Evolutionary conservation across 2,888 invertebrate genomes (phyloP), one percentile per base, ranked within the genome.

Genomic region (Parelbella ahira): DNA sequence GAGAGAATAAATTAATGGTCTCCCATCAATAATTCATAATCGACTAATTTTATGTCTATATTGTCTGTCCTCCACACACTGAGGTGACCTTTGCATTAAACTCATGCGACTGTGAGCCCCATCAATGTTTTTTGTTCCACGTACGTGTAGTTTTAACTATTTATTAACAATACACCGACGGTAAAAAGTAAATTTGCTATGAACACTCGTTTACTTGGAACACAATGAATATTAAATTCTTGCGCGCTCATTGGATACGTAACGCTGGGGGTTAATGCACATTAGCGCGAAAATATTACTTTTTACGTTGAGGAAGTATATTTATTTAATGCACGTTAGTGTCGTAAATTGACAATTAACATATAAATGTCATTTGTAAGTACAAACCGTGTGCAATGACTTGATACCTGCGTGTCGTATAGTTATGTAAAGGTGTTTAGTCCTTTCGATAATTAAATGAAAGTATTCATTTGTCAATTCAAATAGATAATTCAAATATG

Each of bases 141-240:
- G 8, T 27, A 41, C 41, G 37, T 43, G 43, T 43, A 37, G 37
- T 24, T 43, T 19, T 21, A 18, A 29, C 11, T 5, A 27, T 42
- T 27, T 34, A 21, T 28, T 28, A 34, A 27, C 25, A 12, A 39
- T 15, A 12, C 23, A 19, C 36, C 12, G 20, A 9, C 19, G 4
- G 10, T 34, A 44, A 42, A 41, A 41, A 41, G 3, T 42, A 44
- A 29, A 21, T 44, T 45, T 45, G 45, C 46, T 36, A 46, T 44
- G 46, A 49, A 46, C 41, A 42, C 42, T 8, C 20, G 41, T 28
- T 32, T 42, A 42, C 42, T 27, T 34, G 42, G 42, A 53, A 62
- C 37, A 47, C 38, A 47, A 56, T 58, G 56, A 55, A 57, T 57
- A 57, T 54, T 56, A 46, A 51, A 37, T 19, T 37, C 44, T 45